Base-by-base conservation (phyloP, 64 coral and sea anemone genomes). In the Pachyseris speciosa region DNA sequence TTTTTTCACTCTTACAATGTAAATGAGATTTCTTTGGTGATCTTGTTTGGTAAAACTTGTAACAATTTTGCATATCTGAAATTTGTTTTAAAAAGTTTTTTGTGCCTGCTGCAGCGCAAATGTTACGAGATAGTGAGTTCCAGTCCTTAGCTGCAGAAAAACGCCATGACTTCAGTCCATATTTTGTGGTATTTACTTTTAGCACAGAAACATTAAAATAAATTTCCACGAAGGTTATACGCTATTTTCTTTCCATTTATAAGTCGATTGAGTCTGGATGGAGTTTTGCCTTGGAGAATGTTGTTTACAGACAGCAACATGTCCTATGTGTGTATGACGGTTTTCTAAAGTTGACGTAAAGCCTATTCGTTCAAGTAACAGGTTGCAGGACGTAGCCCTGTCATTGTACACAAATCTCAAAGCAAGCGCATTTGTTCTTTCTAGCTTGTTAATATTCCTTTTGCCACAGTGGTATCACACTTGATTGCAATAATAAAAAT, bases 381-480 rank as follows among this genome's bases (percentile, higher is more conserved):
- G 4, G 10, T 68, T 0, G 13, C 3, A 53, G 12, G 50, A 53
- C 13, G 50, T 17, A 17, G 20, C 20, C 50, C 17, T 34, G 10
- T 68, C 65, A 12, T 19, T 37, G 12, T 34, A 68, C 0, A 68
- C 65, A 68, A 33, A 68, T 68, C 29, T 68, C 28, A 68, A 17
- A 30, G 65, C 65, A 11, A 5, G 5, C 65, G 28, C 65, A 34
- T 68, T 68, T 33, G 32, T 33, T 33, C 30, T 68, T 17, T 68
- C 28, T 9, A 68, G 32, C 34, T 68, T 68, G 10, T 68, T 28
- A 13, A 33, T 68, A 1, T 36, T 68, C 28, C 30, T 16, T 33
- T 11, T 17, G 32, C 65, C 29, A 68, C 65, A 68, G 17, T 75
- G 76, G 58, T 80, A 45, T 49, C 28, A 80, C 7, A 59, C 76